These are phyloP conservation scores for Pseudococcus longispinus DNA, from an alignment of 2,888 invertebrate species.

Conservation along the genomic window DNA sequence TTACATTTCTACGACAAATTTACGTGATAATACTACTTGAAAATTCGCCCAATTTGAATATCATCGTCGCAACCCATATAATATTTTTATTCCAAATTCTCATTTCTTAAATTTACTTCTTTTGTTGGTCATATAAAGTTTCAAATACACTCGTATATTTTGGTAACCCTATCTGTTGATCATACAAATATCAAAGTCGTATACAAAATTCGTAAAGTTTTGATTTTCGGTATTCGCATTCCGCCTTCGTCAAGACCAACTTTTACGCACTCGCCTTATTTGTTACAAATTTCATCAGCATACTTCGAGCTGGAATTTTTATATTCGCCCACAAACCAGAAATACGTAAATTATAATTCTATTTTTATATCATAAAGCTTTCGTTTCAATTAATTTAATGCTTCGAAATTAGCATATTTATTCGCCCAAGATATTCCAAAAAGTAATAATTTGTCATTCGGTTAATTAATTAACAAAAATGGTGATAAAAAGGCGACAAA, in stretches of 20 bases:
- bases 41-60: not conserved
- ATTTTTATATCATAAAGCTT: not conserved
- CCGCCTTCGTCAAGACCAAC: not conserved
- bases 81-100: not conserved
- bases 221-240: not conserved
- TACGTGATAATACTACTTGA: not conserved
- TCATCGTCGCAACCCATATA: not conserved
- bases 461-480: not conserved
- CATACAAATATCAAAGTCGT: not conserved
- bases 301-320: not conserved
- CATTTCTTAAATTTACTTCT: not conserved
- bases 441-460: not conserved
- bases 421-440: not conserved
- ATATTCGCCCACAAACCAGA: not conserved
- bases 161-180: not conserved
- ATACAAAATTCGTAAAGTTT: not conserved
- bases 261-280: not conserved
- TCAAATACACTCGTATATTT: not conserved
- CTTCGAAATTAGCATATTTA: not conserved
- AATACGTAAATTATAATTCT: not conserved
- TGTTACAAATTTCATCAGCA: not conserved
- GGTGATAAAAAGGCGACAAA: not conserved
- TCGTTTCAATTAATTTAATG: conserved; percentile 12
- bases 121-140: not conserved
- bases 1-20: not conserved